Evolutionary conservation across 2,113 vertebrate species (phyloP), one percentile per base, ranked within the genome.

Genomic region (Oreochromis spilurus): DNA sequence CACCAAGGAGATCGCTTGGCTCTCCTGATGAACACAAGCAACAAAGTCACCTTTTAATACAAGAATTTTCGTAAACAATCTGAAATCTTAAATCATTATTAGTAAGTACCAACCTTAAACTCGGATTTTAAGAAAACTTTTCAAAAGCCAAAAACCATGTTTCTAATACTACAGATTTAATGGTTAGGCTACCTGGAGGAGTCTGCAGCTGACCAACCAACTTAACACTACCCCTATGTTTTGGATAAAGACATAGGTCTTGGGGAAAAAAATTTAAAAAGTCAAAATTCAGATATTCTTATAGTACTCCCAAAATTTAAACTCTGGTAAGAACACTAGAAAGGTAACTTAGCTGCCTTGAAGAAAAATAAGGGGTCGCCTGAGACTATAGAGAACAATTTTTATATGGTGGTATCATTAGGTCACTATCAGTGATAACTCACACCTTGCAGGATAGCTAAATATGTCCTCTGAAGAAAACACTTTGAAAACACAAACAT

Each of bases 1-100:
- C 89, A 97, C 83, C 19, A 98, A 89, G 0, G 97, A 98, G 81
- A 97, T 94, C 16, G 97, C 97, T 84, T 98, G 98, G 92, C 96
- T 97, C 90, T 97, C 98, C 98, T 99, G 86, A 3, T 65, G 62
- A 57, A 85, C 79, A 88, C 43, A 86, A 5, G 54, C 54, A 31
- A 31, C 45, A n/a, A 13, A 52, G 45, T 77, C 72, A 52, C 72
- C 45, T 52, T 77, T 77, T 77, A 17, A 77, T 77, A 34, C 48
- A 52, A 19, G 6, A 77, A 52, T 75, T 50, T 50, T 13, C 16
- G 19, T 52, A 52, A 77, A 77, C 19, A 16, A 19, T 31, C 24
- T 50, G 10, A 52, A 31, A 11, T 50, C 4, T 65, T 77, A 48
- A 77, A 48, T 31, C 10, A 29, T 19, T 17, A 77, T 77, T 48